Percentiles rank a stretch among this genome's conserved stretches.
Conservation (phyloP, 1,140 invertebrate species). For the Parasteatoda tepidariorum region DNA sequence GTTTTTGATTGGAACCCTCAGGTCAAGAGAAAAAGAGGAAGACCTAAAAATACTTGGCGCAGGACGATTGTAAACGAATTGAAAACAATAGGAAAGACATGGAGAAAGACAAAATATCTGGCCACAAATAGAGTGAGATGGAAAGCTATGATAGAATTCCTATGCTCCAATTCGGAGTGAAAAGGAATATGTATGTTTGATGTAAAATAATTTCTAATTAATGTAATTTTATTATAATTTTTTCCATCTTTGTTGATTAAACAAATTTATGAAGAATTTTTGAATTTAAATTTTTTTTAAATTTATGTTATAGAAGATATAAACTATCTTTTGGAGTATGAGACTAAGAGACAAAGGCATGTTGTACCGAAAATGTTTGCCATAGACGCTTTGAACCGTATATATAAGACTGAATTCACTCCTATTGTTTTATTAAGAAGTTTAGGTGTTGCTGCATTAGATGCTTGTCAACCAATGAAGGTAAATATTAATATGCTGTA, state of each 20-base stretch:
- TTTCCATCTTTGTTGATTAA: neutral
- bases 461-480: conserved; percentile 84
- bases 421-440: conserved; percentile 86
- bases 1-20: no score
- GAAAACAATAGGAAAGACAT: no score
- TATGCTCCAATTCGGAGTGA: no score
- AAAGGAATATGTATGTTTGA: no score
- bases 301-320: no score
- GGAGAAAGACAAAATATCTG: no score
- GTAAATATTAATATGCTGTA: conserved; percentile 66
- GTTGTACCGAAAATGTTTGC: conserved; percentile 89
- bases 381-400: conserved; percentile 86
- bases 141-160: no score
- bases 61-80: no score
- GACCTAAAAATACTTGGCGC: no score
- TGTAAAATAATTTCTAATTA: no score
- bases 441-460: conserved; percentile 85
- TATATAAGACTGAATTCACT: conserved; percentile 82
- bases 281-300: neutral
- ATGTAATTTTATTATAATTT: neutral
- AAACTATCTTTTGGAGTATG: conserved; percentile 87
- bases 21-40: no score
- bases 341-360: conserved; percentile 83
- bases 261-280: neutral
- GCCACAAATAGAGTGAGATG: no score